Evolutionary conservation across 2,113 vertebrate genomes (phyloP).

Genomic region (Passerina amoena): DNA sequence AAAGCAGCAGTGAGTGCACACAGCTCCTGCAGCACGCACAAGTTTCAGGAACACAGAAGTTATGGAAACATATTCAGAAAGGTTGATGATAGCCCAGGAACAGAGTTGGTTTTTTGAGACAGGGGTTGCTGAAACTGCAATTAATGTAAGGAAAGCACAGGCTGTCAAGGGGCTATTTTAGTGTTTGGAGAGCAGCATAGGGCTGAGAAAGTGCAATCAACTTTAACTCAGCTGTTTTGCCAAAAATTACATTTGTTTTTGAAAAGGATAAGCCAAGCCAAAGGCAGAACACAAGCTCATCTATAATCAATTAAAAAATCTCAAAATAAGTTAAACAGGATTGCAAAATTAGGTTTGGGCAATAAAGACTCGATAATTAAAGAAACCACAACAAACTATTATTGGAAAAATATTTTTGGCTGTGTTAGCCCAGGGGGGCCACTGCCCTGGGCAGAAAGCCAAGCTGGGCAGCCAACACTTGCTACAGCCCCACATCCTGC

Average conservation of each 20-base stretch:
- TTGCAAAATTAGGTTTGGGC: slow-evolving; percentile 14
- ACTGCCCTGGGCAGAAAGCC: background rate
- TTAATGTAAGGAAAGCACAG: background rate
- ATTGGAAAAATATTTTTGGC: background rate
- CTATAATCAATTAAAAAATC: background rate
- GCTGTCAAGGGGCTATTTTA: background rate
- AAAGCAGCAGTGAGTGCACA: background rate
- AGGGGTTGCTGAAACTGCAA: background rate
- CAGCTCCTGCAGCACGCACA: background rate
- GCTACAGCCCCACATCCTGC: background rate
- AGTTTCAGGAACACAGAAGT: background rate
- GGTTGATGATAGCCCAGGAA: background rate
- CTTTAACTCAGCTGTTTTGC: background rate
- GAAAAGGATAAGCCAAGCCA: background rate
- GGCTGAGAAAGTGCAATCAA: background rate
- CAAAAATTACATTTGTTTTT: background rate
- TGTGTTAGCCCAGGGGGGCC: background rate
- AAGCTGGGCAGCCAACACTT: background rate
- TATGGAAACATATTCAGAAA: background rate
- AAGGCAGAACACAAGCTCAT: background rate
- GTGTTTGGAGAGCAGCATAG: background rate
- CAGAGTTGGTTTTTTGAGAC: background rate
- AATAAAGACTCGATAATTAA: slow-evolving; percentile 24
- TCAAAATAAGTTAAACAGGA: background rate
- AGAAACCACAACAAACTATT: background rate